Base-by-base conservation (phyloP, 2,113 vertebrate species). In the Corythoichthys haematopterus region DNA sequence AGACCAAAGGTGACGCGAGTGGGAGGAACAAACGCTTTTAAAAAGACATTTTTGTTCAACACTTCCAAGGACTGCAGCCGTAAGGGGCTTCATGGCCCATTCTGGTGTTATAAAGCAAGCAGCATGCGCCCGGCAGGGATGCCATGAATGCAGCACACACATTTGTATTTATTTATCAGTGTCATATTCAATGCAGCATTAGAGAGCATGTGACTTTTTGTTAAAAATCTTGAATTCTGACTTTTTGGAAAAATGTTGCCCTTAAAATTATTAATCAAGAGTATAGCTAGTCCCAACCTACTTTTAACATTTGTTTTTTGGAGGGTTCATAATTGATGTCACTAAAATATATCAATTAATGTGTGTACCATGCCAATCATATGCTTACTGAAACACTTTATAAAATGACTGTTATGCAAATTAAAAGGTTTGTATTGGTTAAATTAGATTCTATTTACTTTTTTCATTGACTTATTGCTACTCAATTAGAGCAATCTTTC, bases 371-470 rank as follows among this genome's bases (percentile, higher is more conserved):
- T 58, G 67, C 59, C 9, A 20, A 55, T 12, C 12, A 80, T 70
- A 69, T 81, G 50, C 74, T 71, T 63, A 65, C 65, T 52, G 11
- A 78, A 83, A 85, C 55, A 81, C 81, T 89, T 88, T 83, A 65
- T 86, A 84, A 65, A 10, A 76, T 47, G 60, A 55, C 76, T 80
- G 76, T 72, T 75, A 38, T 83, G 74, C 75, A 50, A 83, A 85
- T 82, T 88, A 88, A 88, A 43, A 88, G 64, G 74, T 72, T 46
- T 47, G 76, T 83, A 84, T 80, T 84, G 72, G 73, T 43, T 79
- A 75, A 82, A 45, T 52, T 53, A 40, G 9, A 55, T 55, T 14
- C 20, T 6, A 11, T 9, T 7, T 8, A 43, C 40, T 65, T 53
- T 28, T 9, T 72, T 64, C 20, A 28, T 28, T 28, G 20, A 28